phyloP scores from a whole-genome alignment of 2,888 invertebrate genomes.

The Phortica magna region DNA sequence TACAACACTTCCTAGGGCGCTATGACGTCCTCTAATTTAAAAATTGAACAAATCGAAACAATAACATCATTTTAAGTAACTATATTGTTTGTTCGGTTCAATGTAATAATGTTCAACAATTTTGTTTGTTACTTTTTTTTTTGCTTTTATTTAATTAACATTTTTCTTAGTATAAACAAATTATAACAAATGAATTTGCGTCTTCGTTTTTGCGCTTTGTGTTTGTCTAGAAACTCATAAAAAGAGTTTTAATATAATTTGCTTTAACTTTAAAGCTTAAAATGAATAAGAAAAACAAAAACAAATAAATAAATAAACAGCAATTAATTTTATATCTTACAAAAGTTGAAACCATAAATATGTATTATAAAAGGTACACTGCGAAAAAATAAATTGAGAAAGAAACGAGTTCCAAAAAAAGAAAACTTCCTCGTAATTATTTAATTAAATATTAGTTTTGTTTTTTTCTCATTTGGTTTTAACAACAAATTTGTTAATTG shows the following conservation, averaged over 20 bases:
- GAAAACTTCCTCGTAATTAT: constrained; percentile 6
- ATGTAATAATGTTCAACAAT: neutral
- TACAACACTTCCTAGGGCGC: no score
- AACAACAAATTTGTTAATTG: neutral
- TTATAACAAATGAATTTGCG: no score
- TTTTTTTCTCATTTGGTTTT: neutral
- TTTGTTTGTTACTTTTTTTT: neutral
- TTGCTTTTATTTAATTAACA: neutral
- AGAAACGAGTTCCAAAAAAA: neutral
- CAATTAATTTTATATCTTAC: neutral
- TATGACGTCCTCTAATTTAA: no score
- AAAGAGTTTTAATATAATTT: no score
- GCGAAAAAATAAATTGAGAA: neutral
- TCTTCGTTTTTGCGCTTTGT: neutral
- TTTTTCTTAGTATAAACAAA: no score
- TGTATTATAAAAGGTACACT: neutral
- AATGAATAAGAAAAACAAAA: neutral
- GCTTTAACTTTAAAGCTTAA: no score
- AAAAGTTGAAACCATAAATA: neutral
- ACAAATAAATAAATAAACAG: neutral
- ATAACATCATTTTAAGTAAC: neutral
- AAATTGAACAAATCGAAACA: neutral
- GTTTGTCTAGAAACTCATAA: neutral
- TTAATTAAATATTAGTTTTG: neutral
- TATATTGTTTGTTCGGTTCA: neutral